Evolutionary conservation across 2,113 vertebrate species (phyloP).

Genomic region (Odocoileus virginianus): DNA sequence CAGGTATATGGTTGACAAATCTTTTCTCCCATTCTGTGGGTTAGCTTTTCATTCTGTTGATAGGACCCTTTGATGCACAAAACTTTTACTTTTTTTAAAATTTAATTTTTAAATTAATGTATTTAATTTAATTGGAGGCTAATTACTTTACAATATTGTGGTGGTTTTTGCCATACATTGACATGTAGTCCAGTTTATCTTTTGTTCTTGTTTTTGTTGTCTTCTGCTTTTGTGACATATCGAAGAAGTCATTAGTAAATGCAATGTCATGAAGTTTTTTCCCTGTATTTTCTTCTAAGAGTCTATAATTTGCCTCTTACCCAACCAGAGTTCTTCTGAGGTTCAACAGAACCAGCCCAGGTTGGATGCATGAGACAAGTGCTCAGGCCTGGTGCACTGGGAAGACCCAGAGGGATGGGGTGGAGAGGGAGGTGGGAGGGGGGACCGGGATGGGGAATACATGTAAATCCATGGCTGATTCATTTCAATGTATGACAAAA

Average conservation of each 20-base stretch:
- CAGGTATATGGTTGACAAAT: background rate
- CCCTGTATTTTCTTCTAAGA: background rate
- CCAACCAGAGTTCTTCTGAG: background rate
- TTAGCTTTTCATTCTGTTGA: background rate
- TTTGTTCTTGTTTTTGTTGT: background rate
- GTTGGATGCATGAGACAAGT: too few species aligned
- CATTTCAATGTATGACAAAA: too few species aligned
- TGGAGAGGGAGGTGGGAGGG: too few species aligned
- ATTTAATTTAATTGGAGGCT: background rate
- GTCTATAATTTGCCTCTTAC: background rate
- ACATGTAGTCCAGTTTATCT: background rate
- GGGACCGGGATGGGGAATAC: too few species aligned
- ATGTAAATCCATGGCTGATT: too few species aligned
- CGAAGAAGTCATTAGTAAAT: background rate
- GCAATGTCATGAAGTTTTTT: background rate
- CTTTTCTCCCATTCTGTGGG: background rate
- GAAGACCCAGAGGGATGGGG: too few species aligned
- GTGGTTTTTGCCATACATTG: background rate
- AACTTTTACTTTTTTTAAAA: background rate
- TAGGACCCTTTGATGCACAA: background rate
- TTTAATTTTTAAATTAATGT: background rate
- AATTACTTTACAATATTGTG: background rate
- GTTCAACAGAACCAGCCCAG: background rate
- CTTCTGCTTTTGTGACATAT: background rate
- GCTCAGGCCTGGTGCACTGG: too few species aligned